Evolutionary conservation across 2,888 invertebrate genomes (phyloP).

Genomic region (Apocheima hispidaria): DNA sequence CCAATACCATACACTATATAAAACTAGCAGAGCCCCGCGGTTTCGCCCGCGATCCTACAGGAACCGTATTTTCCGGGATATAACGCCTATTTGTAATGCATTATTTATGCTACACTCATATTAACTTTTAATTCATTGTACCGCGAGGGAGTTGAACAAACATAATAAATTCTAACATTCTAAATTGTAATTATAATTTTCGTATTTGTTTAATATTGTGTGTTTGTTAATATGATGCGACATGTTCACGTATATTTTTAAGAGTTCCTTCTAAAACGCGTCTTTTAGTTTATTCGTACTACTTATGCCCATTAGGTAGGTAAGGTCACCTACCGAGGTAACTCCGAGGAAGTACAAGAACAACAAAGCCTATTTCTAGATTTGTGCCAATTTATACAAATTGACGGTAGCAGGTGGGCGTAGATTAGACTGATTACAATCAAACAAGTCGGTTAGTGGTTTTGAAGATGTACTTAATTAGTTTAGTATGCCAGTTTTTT

Average conservation of each 20-base stretch:
- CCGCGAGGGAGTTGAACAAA: too few relatives aligned
- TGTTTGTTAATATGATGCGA: too few relatives aligned
- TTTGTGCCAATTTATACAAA: conserved; percentile 45
- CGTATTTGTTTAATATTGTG: too few relatives aligned
- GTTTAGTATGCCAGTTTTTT: conserved; percentile 7
- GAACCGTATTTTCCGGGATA: neutral
- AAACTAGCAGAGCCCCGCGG: too few relatives aligned
- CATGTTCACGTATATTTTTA: too few relatives aligned
- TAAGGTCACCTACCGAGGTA: neutral
- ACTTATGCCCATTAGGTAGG: neutral
- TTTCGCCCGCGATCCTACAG: too few relatives aligned
- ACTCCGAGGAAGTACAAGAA: conserved; percentile 44
- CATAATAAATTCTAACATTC: too few relatives aligned
- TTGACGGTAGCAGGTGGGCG: conserved; percentile 45
- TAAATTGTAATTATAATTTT: too few relatives aligned
- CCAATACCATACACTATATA: neutral
- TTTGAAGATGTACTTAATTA: conserved; percentile 11
- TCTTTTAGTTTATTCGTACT: neutral
- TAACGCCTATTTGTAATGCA: too few relatives aligned
- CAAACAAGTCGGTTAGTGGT: conserved; percentile 44
- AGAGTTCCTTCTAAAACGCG: neutral
- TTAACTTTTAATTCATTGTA: too few relatives aligned
- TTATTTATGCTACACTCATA: too few relatives aligned
- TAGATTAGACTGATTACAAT: conserved; percentile 44
- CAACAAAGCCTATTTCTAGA: conserved; percentile 35